Conservation (phyloP, 2,888 invertebrate species). For the Lissonota sp. region DNA sequence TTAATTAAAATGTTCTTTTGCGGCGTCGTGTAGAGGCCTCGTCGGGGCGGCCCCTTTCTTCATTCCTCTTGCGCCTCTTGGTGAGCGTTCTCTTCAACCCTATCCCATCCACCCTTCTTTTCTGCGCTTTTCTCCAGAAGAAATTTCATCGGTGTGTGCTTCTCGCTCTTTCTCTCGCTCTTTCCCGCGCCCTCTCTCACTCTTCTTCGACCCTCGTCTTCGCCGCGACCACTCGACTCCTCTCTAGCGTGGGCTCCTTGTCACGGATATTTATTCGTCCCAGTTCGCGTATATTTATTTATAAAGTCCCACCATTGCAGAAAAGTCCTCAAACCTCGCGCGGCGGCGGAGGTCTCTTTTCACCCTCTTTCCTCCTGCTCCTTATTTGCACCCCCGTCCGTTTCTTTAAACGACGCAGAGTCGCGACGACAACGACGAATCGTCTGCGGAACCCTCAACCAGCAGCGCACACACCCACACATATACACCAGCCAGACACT, state of each 20-base stretch:
- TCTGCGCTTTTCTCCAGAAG: conserved; percentile 25
- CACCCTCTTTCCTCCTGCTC: conserved; percentile 67
- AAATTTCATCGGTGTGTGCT: conserved; percentile 4
- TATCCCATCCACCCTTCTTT: conserved; percentile 52
- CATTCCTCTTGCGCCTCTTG: conserved; percentile 53
- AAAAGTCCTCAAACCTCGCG: conserved; percentile 76
- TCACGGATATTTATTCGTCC: conserved; percentile 82
- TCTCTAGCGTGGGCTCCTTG: conserved; percentile 75
- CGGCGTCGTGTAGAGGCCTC: conserved; percentile 61
- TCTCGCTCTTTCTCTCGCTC: conserved; percentile 58
- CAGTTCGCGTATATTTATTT: conserved; percentile 81
- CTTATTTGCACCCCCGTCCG: conserved; percentile 70
- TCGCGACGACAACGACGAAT: conserved; percentile 70
- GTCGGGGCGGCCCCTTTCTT: conserved; percentile 58
- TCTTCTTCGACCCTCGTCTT: conserved; percentile 60
- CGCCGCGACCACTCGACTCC: conserved; percentile 77
- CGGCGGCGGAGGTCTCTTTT: conserved; percentile 49
- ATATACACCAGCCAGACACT: neutral
- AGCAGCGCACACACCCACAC: conserved; percentile 27
- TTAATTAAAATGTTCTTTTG: conserved; percentile 83
- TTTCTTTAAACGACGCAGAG: conserved; percentile 76
- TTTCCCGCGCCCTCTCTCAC: conserved; percentile 44
- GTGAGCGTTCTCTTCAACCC: conserved; percentile 46
- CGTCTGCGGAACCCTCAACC: conserved; percentile 77
- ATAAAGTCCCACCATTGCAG: conserved; percentile 68